Base-by-base conservation (phyloP, 53 echinoderm and acorn worm genomes). In the Luidia sarsii region DNA sequence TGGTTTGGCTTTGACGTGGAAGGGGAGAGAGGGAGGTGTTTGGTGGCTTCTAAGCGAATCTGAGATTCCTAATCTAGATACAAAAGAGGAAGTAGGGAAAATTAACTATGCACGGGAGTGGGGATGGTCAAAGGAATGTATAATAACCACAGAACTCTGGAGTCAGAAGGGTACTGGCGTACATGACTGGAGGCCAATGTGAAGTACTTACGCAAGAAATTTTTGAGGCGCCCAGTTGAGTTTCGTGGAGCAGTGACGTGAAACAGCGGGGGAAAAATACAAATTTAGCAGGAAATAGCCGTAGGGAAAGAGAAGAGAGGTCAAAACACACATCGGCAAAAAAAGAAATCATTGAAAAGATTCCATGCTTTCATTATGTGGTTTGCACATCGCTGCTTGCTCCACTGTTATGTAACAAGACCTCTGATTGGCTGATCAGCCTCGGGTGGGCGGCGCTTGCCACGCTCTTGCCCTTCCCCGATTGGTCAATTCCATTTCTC, bases 161-260 rank as follows among this genome's bases (percentile, higher is more conserved):
- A 55, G 39, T 35, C 27, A n/a, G 28, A 72, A 56, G 25, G 35
- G 46, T 51, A 27, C 15, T 27, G 50, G 39, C 20, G 41, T 41
- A 70, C 38, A 55, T 36, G 53, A 50, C 37, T 10, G 34, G 33
- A 65, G n/a, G 33, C 65, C 36, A 65, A 35, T 19, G 33, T n/a
- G 62, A 62, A 31, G 77, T 77, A 77, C 77, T 77, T 77, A 77
- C 77, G 77, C 77, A 59, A 10, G 28, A 29, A 77, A 59, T 16
- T 75, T 55, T 24, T 53, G 27, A 55, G 74, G 28, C 29, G 33
- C 39, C 77, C 60, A 45, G 77, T 23, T 36, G 72, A 56, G 55
- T 72, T 54, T 53, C 72, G 56, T 24, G 61, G 9, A 77, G 77
- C 48, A 60, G 45, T 41, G 54, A 57, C 77, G 61, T 77, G 61